Evolutionary conservation across 1,140 invertebrate genomes (phyloP), one percentile per base, ranked within the genome.

Genomic region (Tenebrio molitor): DNA sequence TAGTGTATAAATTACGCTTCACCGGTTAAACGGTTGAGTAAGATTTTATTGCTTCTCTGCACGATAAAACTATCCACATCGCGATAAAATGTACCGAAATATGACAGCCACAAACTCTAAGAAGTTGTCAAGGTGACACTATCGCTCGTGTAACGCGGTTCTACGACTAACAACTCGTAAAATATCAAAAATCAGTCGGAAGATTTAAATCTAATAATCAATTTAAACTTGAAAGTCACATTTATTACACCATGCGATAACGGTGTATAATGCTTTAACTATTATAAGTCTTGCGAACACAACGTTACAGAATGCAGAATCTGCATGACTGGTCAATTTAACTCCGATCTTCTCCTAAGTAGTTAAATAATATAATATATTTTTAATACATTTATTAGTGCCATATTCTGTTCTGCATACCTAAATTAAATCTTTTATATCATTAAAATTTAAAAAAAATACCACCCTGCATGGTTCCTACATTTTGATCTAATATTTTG

Each of bases 121-220:
- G n/a, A 39, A 39, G 36, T 39, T 39, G 36, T 39, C 36, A 39
- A 39, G 36, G 36, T 39, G 36, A 39, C 36, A 39, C 36, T n/a
- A 12, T 39, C 36, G 36, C 4, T 10, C 4, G 29, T 33, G 4
- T 33, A 33, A 33, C 4, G 4, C 4, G 4, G 29, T 10, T 10
- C 4, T 4, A 33, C 4, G 10, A 10, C 29, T 33, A 33, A 39
- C 36, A 39, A n/a, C 36, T 39, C 36, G n/a, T 12, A 39, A 39
- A 39, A 39, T 7, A 3, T n/a, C 2, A 12, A 39, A 39, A 12
- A 39, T 33, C 29, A 5, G 29, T 33, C 10, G 10, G 36, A 39
- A 2, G 36, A n/a, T 7, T 12, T 39, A 39, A 39, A 39, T 5
- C 4, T n/a, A 7, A 39, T 5, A 39, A 7, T 39, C 36, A 39